Evolutionary conservation across 2,888 invertebrate genomes (phyloP).

Genomic region (Nemapogon koenigi): DNA sequence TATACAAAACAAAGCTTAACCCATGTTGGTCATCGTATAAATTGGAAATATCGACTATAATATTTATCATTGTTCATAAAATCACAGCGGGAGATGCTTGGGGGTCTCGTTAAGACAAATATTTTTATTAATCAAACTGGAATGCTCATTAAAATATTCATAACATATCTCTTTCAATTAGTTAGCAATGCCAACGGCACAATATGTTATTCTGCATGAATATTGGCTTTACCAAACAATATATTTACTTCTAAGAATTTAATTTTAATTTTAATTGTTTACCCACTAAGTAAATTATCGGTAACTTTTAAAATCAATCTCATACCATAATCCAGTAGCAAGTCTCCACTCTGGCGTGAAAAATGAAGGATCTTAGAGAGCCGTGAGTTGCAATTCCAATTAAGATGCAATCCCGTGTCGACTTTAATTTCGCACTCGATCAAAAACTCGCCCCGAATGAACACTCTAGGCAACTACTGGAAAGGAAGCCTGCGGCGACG

Average conservation of each 20-base stretch:
- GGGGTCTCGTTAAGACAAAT: slow-evolving; percentile 48
- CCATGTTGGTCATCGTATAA: slow-evolving; percentile 4
- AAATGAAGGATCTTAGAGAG: slow-evolving; percentile 27
- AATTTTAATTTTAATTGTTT: not conserved
- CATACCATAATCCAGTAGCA: slow-evolving; percentile 6
- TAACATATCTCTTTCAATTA: slow-evolving; percentile 42
- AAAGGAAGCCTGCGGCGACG: no score
- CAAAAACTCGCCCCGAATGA: slow-evolving; percentile 8
- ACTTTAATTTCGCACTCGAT: slow-evolving; percentile 33
- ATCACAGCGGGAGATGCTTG: slow-evolving; percentile 43
- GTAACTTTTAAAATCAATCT: slow-evolving; percentile 5
- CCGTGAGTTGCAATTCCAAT: slow-evolving; percentile 34
- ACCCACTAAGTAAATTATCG: not conserved
- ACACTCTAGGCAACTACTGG: slow-evolving; percentile 7
- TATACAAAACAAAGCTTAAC: slow-evolving; percentile 5
- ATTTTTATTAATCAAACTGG: slow-evolving; percentile 53
- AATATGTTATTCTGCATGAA: not conserved
- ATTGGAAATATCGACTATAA: slow-evolving; percentile 28
- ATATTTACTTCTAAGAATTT: not conserved
- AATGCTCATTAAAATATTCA: slow-evolving; percentile 55
- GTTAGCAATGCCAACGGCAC: slow-evolving; percentile 27
- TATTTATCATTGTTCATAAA: slow-evolving; percentile 47
- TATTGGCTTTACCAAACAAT: not conserved
- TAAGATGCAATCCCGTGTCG: slow-evolving; percentile 45
- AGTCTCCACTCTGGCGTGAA: slow-evolving; percentile 3